Conservation (phyloP, 2,797 vertebrate genomes). For the Lophotriccus pileatus region DNA sequence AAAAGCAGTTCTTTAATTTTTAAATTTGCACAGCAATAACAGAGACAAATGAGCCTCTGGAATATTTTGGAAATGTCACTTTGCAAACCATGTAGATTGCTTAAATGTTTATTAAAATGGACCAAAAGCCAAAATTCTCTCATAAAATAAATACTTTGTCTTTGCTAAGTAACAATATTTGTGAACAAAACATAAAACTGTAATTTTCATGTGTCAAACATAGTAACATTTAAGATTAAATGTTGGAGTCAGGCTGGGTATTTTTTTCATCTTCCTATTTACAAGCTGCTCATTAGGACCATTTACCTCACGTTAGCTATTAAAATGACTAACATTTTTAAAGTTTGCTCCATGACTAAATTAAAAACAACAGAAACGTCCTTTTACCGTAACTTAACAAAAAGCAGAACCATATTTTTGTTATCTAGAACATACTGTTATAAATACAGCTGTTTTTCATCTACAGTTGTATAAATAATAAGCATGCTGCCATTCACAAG, state of each 20-base stretch:
- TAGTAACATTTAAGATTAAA: slow-evolving; percentile 44
- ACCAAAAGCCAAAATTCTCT: slow-evolving; percentile 62
- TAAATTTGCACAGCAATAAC: slow-evolving; percentile 13
- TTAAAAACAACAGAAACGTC: slow-evolving; percentile 60
- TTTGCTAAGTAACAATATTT: slow-evolving; percentile 66
- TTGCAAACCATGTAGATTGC: slow-evolving; percentile 51
- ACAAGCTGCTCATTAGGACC: slow-evolving; percentile 60
- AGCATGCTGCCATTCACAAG: slow-evolving; percentile 70
- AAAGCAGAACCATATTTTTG: slow-evolving; percentile 68
- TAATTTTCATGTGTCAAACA: slow-evolving; percentile 61
- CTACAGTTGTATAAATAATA: slow-evolving; percentile 68
- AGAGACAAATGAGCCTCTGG: slow-evolving; percentile 6
- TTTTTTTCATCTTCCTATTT: slow-evolving; percentile 56
- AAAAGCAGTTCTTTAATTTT: slow-evolving; percentile 47
- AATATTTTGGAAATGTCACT: slow-evolving; percentile 60
- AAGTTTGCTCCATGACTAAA: slow-evolving; percentile 59
- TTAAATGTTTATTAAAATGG: slow-evolving; percentile 73
- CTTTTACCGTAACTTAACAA: slow-evolving; percentile 72
- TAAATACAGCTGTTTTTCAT: slow-evolving; percentile 71
- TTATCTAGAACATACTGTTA: slow-evolving; percentile 66
- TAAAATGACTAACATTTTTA: slow-evolving; percentile 68
- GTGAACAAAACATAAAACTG: slow-evolving; percentile 60
- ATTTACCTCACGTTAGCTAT: slow-evolving; percentile 58
- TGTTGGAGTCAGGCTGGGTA: slow-evolving; percentile 8
- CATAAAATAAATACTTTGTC: slow-evolving; percentile 59